phyloP scores from a whole-genome alignment of 2,797 vertebrate genomes.

The Cygnus olor region DNA sequence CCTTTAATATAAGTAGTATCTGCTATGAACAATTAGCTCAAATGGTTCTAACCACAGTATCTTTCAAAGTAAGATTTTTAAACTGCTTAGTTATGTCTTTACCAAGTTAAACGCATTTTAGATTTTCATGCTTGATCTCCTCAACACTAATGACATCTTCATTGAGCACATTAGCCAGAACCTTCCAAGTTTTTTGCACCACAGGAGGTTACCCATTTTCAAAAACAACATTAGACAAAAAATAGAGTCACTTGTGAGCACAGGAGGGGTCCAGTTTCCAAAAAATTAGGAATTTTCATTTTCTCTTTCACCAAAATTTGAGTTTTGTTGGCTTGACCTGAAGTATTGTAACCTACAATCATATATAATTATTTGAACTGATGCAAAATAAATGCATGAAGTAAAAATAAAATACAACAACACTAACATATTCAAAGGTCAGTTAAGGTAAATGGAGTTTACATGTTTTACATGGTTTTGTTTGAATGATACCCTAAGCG shows the following conservation, averaged over 20 bases:
- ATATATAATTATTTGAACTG: neutral
- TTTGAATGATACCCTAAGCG: neutral
- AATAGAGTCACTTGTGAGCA: neutral
- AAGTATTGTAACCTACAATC: neutral
- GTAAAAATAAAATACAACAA: neutral
- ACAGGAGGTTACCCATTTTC: neutral
- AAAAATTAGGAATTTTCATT: neutral
- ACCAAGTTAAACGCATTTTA: neutral
- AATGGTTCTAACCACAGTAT: neutral
- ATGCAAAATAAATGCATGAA: neutral
- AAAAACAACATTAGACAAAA: neutral
- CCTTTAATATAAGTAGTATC: neutral
- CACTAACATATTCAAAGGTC: neutral
- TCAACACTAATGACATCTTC: neutral
- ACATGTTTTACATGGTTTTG: neutral
- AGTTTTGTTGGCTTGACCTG: neutral
- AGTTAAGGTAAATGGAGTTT: neutral
- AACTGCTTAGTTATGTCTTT: neutral
- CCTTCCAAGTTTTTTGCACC: neutral
- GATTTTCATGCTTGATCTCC: neutral
- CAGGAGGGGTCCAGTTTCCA: neutral
- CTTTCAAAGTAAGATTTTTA: neutral
- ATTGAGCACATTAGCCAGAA: accelerated
- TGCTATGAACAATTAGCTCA: neutral
- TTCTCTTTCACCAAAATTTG: neutral